Percentiles rank a stretch among this genome's conserved stretches.
These are phyloP conservation scores for Amorpha juglandis DNA, from an alignment of 2,888 invertebrate species.

Conservation along the genomic window DNA sequence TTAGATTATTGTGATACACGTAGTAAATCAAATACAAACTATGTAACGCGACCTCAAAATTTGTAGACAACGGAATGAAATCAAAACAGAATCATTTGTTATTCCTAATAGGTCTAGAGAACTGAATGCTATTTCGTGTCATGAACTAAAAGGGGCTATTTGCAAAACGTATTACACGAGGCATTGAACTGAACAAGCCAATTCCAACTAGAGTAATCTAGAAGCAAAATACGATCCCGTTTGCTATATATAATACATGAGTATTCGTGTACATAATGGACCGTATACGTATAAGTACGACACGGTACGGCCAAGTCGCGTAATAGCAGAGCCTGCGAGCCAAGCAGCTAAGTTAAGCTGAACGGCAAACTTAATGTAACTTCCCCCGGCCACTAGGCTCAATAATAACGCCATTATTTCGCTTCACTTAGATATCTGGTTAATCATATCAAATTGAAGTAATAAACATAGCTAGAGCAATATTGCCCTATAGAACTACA, in stretches of 20 bases:
- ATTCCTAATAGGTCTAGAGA: constrained; percentile 33
- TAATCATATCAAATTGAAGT: constrained; percentile 25
- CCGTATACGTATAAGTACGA: constrained; percentile 5
- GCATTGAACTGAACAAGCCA: constrained; percentile 61
- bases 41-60: background rate
- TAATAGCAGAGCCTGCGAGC: constrained; percentile 49
- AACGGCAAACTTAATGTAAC: constrained; percentile 66
- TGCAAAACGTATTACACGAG: constrained; percentile 59
- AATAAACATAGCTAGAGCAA: constrained; percentile 3
- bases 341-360: constrained; percentile 59
- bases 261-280: background rate
- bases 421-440: constrained; percentile 33
- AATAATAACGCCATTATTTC: constrained; percentile 52
- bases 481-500: background rate
- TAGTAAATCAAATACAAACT: background rate
- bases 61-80: constrained; percentile 1
- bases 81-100: constrained; percentile 21
- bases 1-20: too few species aligned
- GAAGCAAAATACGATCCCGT: constrained; percentile 50
- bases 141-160: constrained; percentile 50
- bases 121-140: constrained; percentile 41
- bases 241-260: constrained; percentile 28
- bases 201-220: constrained; percentile 58
- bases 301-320: constrained; percentile 29
- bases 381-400: constrained; percentile 50